Conservation (phyloP, 2,888 invertebrate species). For the Drosophila infuscata region DNA sequence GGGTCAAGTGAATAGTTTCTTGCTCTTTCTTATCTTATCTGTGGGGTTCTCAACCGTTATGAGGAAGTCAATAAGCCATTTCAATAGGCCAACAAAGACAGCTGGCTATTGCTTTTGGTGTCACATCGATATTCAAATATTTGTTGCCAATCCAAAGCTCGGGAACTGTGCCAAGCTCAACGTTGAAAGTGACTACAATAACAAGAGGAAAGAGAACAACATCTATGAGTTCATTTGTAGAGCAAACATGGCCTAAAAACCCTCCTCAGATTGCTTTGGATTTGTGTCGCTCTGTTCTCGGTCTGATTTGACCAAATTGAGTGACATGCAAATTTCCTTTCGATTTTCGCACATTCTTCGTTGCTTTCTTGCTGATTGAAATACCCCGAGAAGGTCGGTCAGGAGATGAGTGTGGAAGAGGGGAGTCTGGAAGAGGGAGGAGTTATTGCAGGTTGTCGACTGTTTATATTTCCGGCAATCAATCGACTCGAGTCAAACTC, state of each 20-base stretch:
- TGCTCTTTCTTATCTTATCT: slow-evolving; percentile 60
- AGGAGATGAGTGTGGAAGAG: slow-evolving; percentile 2
- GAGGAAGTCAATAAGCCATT: slow-evolving; percentile 58
- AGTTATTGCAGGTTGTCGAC: slow-evolving; percentile 52
- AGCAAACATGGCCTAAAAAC: slow-evolving; percentile 61
- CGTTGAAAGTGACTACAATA: slow-evolving; percentile 45
- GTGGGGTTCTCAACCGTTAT: slow-evolving; percentile 39
- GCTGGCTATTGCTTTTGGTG: slow-evolving; percentile 40
- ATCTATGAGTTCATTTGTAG: slow-evolving; percentile 57
- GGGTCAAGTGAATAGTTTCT: slow-evolving; percentile 51
- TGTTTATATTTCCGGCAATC: slow-evolving; percentile 78
- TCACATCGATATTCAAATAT: slow-evolving; percentile 70
- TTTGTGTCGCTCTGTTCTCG: slow-evolving; percentile 54
- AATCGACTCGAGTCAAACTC: slow-evolving; percentile 67
- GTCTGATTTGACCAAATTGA: slow-evolving; percentile 60
- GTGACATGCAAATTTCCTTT: slow-evolving; percentile 80
- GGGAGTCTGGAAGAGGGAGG: slow-evolving; percentile 35
- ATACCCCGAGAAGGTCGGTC: slow-evolving; percentile 53
- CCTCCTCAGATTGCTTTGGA: slow-evolving; percentile 37
- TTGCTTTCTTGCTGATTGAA: slow-evolving; percentile 52
- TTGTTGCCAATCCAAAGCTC: slow-evolving; percentile 57
- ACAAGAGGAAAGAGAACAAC: slow-evolving; percentile 1
- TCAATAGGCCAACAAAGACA: slow-evolving; percentile 34
- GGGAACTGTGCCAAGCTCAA: slow-evolving; percentile 59
- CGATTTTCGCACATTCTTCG: slow-evolving; percentile 72